phyloP scores from a whole-genome alignment of 2,797 vertebrate genomes.

The Synanceia verrucosa region DNA sequence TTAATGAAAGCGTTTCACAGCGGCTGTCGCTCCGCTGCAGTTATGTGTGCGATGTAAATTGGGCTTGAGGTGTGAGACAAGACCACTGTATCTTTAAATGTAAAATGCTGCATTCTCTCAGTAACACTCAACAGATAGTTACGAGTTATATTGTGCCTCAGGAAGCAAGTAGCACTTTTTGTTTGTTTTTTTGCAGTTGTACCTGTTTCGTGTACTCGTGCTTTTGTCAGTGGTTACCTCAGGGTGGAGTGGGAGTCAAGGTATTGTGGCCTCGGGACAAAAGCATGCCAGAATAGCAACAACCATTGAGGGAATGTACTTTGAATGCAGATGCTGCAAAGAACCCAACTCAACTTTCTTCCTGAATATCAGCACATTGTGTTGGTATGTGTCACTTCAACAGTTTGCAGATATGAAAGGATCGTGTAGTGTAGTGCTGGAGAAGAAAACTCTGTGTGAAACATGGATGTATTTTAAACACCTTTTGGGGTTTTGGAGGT shows the following conservation, averaged over 20 bases:
- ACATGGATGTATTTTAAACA: not conserved
- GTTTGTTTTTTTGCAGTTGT: not conserved
- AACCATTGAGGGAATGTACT: not conserved
- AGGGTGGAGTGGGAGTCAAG: not conserved
- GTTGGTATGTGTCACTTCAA: not conserved
- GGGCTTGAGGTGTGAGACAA: not conserved
- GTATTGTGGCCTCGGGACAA: not conserved
- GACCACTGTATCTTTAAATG: not conserved
- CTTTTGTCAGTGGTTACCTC: not conserved
- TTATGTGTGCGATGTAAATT: no score
- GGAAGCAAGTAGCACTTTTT: not conserved
- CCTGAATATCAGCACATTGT: not conserved
- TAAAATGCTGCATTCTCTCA: not conserved
- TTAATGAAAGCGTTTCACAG: no score
- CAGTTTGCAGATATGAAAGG: not conserved
- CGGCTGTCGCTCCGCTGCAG: no score
- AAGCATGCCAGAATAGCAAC: not conserved
- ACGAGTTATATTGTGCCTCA: not conserved
- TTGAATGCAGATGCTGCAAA: not conserved
- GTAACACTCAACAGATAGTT: not conserved
- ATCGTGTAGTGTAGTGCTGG: not conserved
- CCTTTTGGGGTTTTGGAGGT: not conserved
- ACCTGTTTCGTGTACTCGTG: not conserved
- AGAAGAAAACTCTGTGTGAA: not conserved
- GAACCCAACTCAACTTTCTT: not conserved